These are phyloP conservation scores for Drosophila kanekoi DNA, from an alignment of 2,888 invertebrate species.

Conservation along the genomic window DNA sequence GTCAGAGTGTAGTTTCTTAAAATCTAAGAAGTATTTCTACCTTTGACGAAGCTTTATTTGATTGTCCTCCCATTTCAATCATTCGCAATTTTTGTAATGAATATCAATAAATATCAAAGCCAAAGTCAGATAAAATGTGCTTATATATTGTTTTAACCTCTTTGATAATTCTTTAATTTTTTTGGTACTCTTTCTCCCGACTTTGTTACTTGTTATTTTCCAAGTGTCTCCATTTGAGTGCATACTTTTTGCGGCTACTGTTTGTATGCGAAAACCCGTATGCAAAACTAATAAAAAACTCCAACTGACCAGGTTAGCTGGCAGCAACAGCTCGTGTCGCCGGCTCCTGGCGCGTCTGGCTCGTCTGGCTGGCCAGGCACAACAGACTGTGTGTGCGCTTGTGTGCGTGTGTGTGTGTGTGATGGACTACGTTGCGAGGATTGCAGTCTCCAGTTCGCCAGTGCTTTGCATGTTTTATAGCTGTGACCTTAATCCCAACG, in stretches of 20 bases:
- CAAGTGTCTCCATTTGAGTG: conserved; percentile 23
- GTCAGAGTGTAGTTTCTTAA: no score
- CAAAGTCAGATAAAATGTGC: no score
- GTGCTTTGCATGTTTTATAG: conserved; percentile 76
- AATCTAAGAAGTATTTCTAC: no score
- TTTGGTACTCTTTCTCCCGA: neutral
- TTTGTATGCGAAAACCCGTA: conserved; percentile 32
- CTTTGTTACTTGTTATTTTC: neutral
- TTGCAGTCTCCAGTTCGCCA: conserved; percentile 29
- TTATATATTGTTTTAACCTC: no score
- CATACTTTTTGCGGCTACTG: conserved; percentile 41
- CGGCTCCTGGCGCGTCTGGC: conserved; percentile 4
- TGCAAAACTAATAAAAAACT: conserved; percentile 63
- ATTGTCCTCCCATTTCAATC: no score
- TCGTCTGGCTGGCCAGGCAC: conserved; percentile 3
- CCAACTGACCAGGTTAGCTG: conserved; percentile 47
- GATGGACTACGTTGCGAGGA: conserved; percentile 52
- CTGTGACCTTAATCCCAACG: conserved; percentile 73
- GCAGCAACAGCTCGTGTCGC: conserved; percentile 24
- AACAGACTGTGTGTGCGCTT: neutral
- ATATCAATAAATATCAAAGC: no score
- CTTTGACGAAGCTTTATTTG: no score
- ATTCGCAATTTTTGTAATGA: no score
- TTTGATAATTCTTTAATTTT: neutral
- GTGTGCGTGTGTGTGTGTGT: conserved; percentile 24